Evolutionary conservation across 64 coral and sea anemone species (phyloP), one percentile per base, ranked within the genome.

Genomic region (Pocillopora damicornis): DNA sequence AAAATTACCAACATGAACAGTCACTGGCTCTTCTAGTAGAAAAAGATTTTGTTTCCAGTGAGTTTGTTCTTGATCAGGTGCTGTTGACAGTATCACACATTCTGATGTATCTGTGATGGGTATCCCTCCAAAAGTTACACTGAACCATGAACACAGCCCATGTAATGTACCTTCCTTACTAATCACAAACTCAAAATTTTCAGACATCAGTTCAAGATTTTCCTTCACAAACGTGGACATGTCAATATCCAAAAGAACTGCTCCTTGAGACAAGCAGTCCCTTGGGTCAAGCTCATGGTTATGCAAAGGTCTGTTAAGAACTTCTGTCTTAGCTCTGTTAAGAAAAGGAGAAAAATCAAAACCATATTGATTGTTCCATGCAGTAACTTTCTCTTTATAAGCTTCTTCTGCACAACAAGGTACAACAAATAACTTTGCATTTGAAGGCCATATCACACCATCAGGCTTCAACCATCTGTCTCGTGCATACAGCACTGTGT

Each of bases 1-100:
- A 23, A 83, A 25, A 37, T 98, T 89, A 2, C 91, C 91, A 15
- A 1, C 75, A 15, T 58, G 10, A 63, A 98, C 95, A 93, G 61
- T 71, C 23, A 98, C 78, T 79, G 95, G 88, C 8, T 93, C 68
- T 35, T 98, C 95, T 62, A 98, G 64, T 59, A 98, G 72, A 87
- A 98, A 98, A 17, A 98, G 74, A 75, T 98, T 92, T 63, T 98
- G 95, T 57, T 98, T 98, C 95, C 95, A 98, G 73, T 98, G 95
- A 0, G 95, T 98, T 15, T 76, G 1, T 74, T 93, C 60, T 66
- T 86, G n/a, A 79, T 69, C 78, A 61, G 95, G 95, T 17, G 37
- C 63, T 22, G 95, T 98, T 76, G 91, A 88, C 35, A 98, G 74
- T 30, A 37, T n/a, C 22, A 90, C 91, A 37, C 63, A 82, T 13